A percentile compares a stretch with the other conserved stretches of the same genome.
Conservation (phyloP, 2,888 invertebrate species). For the Dorcus parallelipipedus region DNA sequence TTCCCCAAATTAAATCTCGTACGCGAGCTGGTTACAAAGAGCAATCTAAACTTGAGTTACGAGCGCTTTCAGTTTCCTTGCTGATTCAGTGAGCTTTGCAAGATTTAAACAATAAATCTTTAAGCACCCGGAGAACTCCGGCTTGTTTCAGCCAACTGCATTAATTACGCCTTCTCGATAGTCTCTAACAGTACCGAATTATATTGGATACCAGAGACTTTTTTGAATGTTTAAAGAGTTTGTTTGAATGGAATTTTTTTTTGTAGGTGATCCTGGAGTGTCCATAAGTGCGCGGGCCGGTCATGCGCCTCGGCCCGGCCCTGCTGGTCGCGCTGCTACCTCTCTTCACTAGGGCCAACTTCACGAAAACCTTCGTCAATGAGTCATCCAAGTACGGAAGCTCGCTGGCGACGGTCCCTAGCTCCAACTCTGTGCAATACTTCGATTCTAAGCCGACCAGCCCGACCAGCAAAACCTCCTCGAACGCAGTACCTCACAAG, state of each 20-base stretch:
- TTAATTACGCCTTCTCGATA: too few relatives aligned
- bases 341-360: conserved; percentile 27
- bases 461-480: conserved; percentile 19
- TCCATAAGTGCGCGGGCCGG: conserved; percentile 54
- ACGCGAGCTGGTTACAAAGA: too few relatives aligned
- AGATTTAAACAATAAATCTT: too few relatives aligned
- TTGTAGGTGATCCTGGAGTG: conserved; percentile 38
- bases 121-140: too few relatives aligned
- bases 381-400: conserved; percentile 10
- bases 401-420: conserved; percentile 17
- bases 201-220: too few relatives aligned
- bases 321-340: conserved; percentile 52
- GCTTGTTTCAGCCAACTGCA: too few relatives aligned
- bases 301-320: conserved; percentile 60
- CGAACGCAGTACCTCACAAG: conserved; percentile 22
- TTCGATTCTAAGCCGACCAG: conserved; percentile 17
- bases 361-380: conserved; percentile 13
- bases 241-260: neutral
- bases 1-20: too few relatives aligned
- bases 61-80: too few relatives aligned
- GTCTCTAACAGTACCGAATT: too few relatives aligned
- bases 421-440: conserved; percentile 19
- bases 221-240: too few relatives aligned
- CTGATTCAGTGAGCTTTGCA: too few relatives aligned
- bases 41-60: too few relatives aligned